phyloP scores from a whole-genome alignment of 2,113 vertebrate species.

The Muscicapa adusta region DNA sequence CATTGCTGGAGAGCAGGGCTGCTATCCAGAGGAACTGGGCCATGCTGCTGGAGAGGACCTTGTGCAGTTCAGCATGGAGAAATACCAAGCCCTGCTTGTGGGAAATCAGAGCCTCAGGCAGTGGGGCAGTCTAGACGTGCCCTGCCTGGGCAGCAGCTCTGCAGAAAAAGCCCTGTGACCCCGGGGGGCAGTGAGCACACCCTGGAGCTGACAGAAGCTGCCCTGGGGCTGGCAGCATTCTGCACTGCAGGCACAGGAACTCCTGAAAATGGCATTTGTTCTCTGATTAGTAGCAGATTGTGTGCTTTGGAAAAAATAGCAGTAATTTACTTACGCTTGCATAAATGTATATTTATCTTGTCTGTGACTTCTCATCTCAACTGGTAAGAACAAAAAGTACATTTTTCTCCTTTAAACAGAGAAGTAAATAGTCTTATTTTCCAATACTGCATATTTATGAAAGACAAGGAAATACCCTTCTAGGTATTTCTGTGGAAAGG shows the following conservation, averaged over 20 bases:
- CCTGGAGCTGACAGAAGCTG: background rate
- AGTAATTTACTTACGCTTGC: background rate
- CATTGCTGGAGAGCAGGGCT: background rate
- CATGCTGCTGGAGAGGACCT: background rate
- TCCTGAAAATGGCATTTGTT: background rate
- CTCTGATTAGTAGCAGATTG: background rate
- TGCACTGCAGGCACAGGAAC: background rate
- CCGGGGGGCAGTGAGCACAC: accelerated
- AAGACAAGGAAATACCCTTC: background rate
- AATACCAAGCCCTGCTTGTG: background rate
- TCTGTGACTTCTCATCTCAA: background rate
- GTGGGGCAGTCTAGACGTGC: background rate
- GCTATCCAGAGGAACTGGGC: background rate
- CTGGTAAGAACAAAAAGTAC: background rate
- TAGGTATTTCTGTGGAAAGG: background rate
- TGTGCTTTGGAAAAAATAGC: background rate
- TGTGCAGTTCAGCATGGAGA: background rate
- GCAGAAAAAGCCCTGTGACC: background rate
- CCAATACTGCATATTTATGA: background rate
- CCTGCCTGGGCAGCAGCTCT: background rate
- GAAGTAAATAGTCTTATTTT: background rate
- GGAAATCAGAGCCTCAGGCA: background rate
- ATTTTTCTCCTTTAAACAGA: background rate
- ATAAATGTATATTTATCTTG: background rate
- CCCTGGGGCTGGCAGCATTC: background rate